Evolutionary conservation across 2,888 invertebrate species (phyloP).

Genomic region (Notocelia uddmanniana): DNA sequence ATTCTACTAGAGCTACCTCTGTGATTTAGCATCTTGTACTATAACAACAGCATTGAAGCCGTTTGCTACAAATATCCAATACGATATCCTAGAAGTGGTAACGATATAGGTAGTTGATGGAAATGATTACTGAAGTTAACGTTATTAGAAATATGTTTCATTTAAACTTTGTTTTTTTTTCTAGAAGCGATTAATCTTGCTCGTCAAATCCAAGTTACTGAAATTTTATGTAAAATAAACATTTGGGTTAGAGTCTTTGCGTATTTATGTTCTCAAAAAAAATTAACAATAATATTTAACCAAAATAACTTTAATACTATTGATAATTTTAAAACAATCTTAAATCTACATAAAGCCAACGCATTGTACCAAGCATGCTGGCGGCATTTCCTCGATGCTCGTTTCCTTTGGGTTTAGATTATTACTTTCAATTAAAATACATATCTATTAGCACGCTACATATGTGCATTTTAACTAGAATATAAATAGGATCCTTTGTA

Average conservation of each 20-base stretch:
- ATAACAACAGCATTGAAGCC: not conserved
- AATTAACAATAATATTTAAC: too few relatives aligned
- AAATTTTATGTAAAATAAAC: too few relatives aligned
- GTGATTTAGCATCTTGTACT: constrained; percentile 16
- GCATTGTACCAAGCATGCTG: too few relatives aligned
- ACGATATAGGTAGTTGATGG: too few relatives aligned
- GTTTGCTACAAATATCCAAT: not conserved
- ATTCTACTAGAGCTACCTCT: constrained; percentile 22
- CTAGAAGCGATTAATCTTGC: not conserved
- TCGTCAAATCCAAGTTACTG: not conserved
- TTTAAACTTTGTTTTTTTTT: not conserved
- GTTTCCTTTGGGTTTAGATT: too few relatives aligned
- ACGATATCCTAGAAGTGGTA: not conserved
- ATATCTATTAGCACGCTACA: not conserved
- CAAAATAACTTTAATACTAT: too few relatives aligned
- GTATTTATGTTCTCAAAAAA: too few relatives aligned
- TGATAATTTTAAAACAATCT: too few relatives aligned
- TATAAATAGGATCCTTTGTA: not conserved
- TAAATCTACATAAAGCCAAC: too few relatives aligned
- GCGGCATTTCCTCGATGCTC: too few relatives aligned
- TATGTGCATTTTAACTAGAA: not conserved
- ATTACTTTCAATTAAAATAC: too few relatives aligned
- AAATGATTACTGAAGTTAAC: not conserved
- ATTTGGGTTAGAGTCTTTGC: too few relatives aligned
- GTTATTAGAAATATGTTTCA: not conserved